Conservation (phyloP, 2,113 vertebrate species). For the Hippocampus barbouri region DNA sequence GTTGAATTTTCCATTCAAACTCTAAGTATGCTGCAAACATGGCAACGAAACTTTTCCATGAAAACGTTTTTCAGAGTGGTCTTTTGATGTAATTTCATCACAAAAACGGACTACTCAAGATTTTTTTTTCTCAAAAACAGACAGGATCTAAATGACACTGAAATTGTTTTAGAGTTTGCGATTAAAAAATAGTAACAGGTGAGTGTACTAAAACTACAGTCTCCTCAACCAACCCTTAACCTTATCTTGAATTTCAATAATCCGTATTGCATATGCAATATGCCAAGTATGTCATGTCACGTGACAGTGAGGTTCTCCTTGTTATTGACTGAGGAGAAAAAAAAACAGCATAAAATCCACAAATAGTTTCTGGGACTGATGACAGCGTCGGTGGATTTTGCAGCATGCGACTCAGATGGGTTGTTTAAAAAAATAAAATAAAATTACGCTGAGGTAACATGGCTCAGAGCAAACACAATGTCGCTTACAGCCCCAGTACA, state of each 20-base stretch:
- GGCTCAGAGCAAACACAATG: not conserved
- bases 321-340: too few relatives aligned
- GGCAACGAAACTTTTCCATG: not conserved
- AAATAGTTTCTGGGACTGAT: too few relatives aligned
- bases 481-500: too few relatives aligned
- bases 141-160: too few relatives aligned
- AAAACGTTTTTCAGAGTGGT: not conserved
- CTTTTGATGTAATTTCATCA: not conserved
- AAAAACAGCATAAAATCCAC: too few relatives aligned
- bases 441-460: not conserved
- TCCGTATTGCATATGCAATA: not conserved
- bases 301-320: not conserved
- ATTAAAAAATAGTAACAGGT: not conserved
- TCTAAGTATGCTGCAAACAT: not conserved
- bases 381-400: too few relatives aligned
- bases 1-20: conserved; percentile 55
- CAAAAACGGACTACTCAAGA: not conserved
- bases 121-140: too few relatives aligned
- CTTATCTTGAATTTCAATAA: not conserved
- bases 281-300: too few relatives aligned
- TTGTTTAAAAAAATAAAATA: not conserved
- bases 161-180: too few relatives aligned
- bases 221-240: too few relatives aligned
- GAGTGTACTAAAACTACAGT: too few relatives aligned
- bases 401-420: not conserved